These are phyloP conservation scores for Rhinopomastus cyanomelas DNA, from an alignment of 2,113 vertebrate genomes.

Conservation along the genomic window DNA sequence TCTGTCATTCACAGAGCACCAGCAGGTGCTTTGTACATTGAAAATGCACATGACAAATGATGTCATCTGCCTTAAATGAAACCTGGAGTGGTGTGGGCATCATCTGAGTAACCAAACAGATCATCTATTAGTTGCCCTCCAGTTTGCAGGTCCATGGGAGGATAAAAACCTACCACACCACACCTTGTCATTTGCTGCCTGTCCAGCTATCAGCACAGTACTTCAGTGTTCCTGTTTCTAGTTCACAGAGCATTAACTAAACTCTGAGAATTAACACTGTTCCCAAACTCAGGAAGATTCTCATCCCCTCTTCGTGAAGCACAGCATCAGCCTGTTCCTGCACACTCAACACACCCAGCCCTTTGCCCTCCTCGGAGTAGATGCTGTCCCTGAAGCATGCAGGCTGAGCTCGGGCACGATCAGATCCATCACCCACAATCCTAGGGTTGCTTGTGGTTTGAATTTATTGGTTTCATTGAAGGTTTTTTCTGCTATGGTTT, in stretches of 20 bases:
- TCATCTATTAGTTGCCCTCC: neutral
- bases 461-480: neutral
- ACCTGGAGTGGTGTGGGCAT: neutral
- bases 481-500: neutral
- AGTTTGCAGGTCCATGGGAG: neutral
- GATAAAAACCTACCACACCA: neutral
- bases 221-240: neutral
- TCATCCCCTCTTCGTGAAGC: neutral
- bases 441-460: neutral
- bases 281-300: neutral
- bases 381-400: neutral
- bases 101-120: neutral
- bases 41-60: neutral
- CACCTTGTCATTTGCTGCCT: neutral
- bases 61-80: neutral
- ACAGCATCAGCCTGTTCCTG: neutral
- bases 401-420: neutral
- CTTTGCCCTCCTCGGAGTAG: neutral
- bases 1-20: neutral
- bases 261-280: neutral
- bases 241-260: neutral
- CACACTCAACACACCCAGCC: accelerated
- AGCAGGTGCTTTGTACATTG: neutral
- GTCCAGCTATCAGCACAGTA: neutral
- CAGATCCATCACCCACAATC: neutral